Evolutionary conservation across 2,888 invertebrate species (phyloP).

Genomic region (Nineta flava): DNA sequence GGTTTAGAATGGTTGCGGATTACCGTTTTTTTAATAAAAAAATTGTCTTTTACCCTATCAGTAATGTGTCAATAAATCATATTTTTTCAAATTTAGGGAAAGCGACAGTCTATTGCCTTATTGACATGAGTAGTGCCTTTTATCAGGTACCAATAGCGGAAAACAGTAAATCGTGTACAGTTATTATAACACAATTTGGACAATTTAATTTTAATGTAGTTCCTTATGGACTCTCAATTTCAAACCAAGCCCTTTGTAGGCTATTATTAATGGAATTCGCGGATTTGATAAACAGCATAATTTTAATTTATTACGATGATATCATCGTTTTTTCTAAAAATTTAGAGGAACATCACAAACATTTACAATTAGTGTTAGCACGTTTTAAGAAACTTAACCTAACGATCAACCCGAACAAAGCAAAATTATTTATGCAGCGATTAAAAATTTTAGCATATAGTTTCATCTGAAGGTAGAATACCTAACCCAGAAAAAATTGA

Average conservation of each 20-base stretch:
- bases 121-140: neutral
- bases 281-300: neutral
- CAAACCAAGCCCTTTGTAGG: neutral
- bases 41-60: neutral
- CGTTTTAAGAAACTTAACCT: neutral
- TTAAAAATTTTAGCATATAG: neutral
- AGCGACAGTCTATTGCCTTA: neutral
- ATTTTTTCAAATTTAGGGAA: neutral
- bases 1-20: neutral
- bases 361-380: neutral
- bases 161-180: neutral
- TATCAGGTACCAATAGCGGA: neutral
- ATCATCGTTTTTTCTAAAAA: neutral
- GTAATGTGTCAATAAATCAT: neutral
- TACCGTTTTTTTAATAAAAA: neutral
- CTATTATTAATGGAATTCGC: neutral
- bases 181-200: neutral
- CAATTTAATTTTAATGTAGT: neutral
- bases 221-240: neutral
- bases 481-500: neutral
- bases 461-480: neutral
- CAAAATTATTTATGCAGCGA: no score
- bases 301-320: neutral
- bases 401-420: no score
- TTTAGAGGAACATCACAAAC: neutral